Evolutionary conservation across 2,888 invertebrate genomes (phyloP).

Genomic region (Panzeria rudis): DNA sequence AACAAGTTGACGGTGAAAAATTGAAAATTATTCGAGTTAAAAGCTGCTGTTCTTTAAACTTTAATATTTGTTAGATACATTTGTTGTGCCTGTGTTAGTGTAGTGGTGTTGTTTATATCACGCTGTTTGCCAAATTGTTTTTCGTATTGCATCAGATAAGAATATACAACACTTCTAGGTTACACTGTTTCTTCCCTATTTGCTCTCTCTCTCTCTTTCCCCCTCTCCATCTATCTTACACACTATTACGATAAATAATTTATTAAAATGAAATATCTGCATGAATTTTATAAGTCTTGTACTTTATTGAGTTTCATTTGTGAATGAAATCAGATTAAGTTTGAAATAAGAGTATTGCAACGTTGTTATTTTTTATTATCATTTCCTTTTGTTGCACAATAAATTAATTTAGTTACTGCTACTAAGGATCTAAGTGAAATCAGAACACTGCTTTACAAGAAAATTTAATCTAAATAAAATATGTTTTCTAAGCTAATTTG

Average conservation of each 20-base stretch:
- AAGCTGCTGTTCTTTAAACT: constrained; percentile 58
- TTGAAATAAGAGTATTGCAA: not conserved
- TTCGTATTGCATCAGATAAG: constrained; percentile 68
- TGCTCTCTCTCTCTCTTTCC: not conserved
- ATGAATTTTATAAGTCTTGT: not conserved
- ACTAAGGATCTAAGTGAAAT: no score
- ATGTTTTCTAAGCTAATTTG: no score
- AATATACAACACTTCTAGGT: constrained; percentile 43
- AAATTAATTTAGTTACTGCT: not conserved
- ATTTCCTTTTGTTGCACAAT: not conserved
- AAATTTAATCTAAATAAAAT: no score
- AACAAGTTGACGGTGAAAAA: constrained; percentile 60
- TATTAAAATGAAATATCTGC: not conserved
- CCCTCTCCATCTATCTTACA: not conserved
- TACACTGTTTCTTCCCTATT: constrained; percentile 53
- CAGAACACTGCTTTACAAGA: no score
- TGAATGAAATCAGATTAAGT: not conserved
- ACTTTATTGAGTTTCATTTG: not conserved
- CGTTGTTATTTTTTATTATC: not conserved
- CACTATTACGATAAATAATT: constrained; percentile 13
- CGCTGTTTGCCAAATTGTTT: constrained; percentile 71
- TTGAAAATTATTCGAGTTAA: constrained; percentile 60
- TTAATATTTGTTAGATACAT: constrained; percentile 42
- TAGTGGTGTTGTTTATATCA: constrained; percentile 49
- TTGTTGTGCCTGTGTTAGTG: not conserved